phyloP scores from a whole-genome alignment of 2,888 invertebrate species.

The Pinctada fucata region DNA sequence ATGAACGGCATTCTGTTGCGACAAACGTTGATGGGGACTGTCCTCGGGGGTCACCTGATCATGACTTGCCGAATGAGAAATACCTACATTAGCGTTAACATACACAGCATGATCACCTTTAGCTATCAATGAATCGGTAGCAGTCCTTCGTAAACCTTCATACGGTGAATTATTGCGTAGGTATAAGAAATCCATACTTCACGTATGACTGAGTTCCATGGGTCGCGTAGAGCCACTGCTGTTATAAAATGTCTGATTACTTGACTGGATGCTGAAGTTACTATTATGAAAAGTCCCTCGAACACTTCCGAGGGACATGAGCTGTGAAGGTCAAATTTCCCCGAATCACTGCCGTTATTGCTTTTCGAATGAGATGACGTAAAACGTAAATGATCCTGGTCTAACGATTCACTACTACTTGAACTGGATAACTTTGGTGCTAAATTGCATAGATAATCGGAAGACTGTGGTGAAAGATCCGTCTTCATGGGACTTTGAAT shows the following conservation, averaged over 20 bases:
- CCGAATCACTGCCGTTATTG: slow-evolving; percentile 22
- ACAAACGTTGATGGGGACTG: slow-evolving; percentile 56
- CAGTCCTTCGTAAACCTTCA: slow-evolving; percentile 60
- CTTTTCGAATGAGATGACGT: slow-evolving; percentile 1
- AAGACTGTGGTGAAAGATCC: slow-evolving; percentile 26
- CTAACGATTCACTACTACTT: slow-evolving; percentile 64
- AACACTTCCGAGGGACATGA: slow-evolving; percentile 34
- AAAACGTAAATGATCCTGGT: slow-evolving; percentile 38
- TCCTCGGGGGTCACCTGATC: slow-evolving; percentile 51
- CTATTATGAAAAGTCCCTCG: slow-evolving; percentile 39
- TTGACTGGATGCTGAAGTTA: slow-evolving; percentile 18
- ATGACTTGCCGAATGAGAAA: slow-evolving; percentile 35
- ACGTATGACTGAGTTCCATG: slow-evolving; percentile 58
- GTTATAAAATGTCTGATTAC: slow-evolving; percentile 22
- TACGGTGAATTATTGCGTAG: slow-evolving; percentile 49
- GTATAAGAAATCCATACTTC: slow-evolving; percentile 64
- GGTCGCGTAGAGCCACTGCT: slow-evolving; percentile 51
- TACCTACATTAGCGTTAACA: slow-evolving; percentile 41
- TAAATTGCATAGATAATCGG: slow-evolving; percentile 60
- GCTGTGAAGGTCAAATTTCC: slow-evolving; percentile 34
- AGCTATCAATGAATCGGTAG: slow-evolving; percentile 65
- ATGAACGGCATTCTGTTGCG: slow-evolving; percentile 66
- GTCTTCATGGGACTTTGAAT: slow-evolving; percentile 59
- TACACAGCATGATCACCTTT: slow-evolving; percentile 43
- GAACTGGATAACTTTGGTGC: slow-evolving; percentile 63